A percentile compares a stretch with the other conserved stretches of the same genome.
Conservation (phyloP, 2,888 invertebrate species). For the Matsumyia berberina region DNA sequence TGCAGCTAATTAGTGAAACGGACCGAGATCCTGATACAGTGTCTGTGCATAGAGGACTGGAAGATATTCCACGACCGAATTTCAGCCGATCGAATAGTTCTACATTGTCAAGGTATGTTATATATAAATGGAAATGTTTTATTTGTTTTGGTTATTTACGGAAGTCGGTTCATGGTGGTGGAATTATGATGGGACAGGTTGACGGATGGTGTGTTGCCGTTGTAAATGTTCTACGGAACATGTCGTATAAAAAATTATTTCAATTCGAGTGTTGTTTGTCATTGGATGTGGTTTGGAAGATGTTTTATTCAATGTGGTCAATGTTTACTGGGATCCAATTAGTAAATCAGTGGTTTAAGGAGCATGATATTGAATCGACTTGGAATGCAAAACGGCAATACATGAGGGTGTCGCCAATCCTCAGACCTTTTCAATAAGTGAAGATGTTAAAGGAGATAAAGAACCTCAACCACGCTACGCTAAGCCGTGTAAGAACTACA, state of each 20-base stretch:
- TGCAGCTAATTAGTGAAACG: slow-evolving; percentile 84
- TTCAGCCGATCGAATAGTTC: slow-evolving; percentile 85
- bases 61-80: slow-evolving; percentile 87
- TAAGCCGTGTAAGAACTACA: no score
- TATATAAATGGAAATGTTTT: not conserved
- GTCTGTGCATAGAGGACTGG: slow-evolving; percentile 92
- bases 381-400: no score
- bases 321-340: no score
- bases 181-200: not conserved
- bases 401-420: no score
- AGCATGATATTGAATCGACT: no score
- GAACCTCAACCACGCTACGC: no score
- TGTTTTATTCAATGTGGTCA: no score
- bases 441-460: no score
- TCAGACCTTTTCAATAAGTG: no score
- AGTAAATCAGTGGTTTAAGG: no score
- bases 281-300: no score
- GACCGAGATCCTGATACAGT: slow-evolving; percentile 87
- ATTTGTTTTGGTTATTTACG: slow-evolving; percentile 16
- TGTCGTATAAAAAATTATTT: not conserved
- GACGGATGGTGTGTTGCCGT: not conserved
- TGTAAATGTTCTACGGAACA: not conserved
- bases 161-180: not conserved
- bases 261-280: no score
- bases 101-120: slow-evolving; percentile 84